Base-by-base conservation (phyloP, 2,113 vertebrate genomes). In the Tragelaphus buxtoni region DNA sequence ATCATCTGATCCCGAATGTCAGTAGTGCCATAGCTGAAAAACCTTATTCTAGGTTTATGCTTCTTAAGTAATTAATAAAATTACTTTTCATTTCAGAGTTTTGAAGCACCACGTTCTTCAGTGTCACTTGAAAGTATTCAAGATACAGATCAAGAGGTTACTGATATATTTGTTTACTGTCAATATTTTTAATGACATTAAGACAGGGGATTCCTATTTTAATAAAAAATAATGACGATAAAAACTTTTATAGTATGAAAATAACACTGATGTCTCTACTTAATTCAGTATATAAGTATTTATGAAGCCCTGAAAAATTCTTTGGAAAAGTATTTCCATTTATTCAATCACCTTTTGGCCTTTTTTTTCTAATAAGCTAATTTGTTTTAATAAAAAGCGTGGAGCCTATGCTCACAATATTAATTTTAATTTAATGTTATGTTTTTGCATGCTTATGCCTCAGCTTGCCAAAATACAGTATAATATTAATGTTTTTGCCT, bases 111-210 rank as follows among this genome's bases (percentile, higher is more conserved):
- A 12, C 84, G 91, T 80, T 90, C 96, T 95, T 98, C 98, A 39
- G 20, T 97, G 85, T 80, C 96, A 6, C 16, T 63, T 96, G 96
- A 97, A 92, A 98, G 87, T 49, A 94, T 86, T 81, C 96, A 98
- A 91, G 98, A 96, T 69, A 94, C 97, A 95, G 99, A 99, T 95
- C 98, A 99, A 96, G 99, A 99, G 99, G 99, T 99, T 98, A 96
- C 94, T 98, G n/a, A 47, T 93, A 58, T 6, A 81, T 32, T 95
- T 97, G 45, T 39, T 95, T 97, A 90, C 56, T 95, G 92, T 85
- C 1, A 94, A 76, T 94, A 58, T 96, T 94, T 95, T 90, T 56
- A 96, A 69, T 97, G 81, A 69, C 95, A 86, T 91, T 96, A 95
- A 96, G 53, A 45, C 47, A 60, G 69, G 47, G 42, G 65, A 7